Evolutionary conservation across 2,113 vertebrate genomes (phyloP).

Genomic region (Aphyosemion australe): DNA sequence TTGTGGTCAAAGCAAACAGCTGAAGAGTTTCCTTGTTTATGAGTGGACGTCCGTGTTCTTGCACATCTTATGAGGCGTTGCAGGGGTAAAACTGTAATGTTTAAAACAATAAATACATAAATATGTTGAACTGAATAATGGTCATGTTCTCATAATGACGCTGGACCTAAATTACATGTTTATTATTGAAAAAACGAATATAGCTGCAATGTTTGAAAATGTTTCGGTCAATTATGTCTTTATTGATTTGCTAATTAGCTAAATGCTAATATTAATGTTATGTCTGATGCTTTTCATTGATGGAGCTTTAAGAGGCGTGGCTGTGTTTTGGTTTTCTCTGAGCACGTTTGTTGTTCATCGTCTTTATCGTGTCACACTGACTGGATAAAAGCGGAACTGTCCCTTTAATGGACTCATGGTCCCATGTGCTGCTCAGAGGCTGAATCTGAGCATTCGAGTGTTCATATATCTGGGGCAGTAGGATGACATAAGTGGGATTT

Average conservation of each 20-base stretch:
- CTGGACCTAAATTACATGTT: too few species aligned
- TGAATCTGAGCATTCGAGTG: conserved; percentile 17
- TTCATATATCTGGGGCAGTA: conserved; percentile 20
- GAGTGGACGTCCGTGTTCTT: too few species aligned
- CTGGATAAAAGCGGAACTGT: neutral
- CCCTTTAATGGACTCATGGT: neutral
- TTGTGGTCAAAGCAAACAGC: too few species aligned
- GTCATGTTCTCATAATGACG: too few species aligned
- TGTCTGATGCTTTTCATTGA: too few species aligned
- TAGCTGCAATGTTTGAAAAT: neutral
- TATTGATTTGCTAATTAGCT: neutral
- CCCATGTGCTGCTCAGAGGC: conserved; percentile 3
- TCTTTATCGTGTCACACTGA: neutral
- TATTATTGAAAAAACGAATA: too few species aligned
- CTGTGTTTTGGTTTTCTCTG: neutral
- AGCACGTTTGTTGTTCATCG: neutral
- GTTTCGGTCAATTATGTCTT: too few species aligned
- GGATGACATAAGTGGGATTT: conserved; percentile 47
- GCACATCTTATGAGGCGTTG: neutral
- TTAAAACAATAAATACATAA: too few species aligned
- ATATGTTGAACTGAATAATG: too few species aligned
- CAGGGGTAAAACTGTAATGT: too few species aligned
- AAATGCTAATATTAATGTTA: neutral
- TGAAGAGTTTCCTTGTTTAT: too few species aligned
- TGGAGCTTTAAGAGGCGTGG: neutral